Conservation (phyloP, 1,140 invertebrate genomes). For the Drosophila repleta region DNA sequence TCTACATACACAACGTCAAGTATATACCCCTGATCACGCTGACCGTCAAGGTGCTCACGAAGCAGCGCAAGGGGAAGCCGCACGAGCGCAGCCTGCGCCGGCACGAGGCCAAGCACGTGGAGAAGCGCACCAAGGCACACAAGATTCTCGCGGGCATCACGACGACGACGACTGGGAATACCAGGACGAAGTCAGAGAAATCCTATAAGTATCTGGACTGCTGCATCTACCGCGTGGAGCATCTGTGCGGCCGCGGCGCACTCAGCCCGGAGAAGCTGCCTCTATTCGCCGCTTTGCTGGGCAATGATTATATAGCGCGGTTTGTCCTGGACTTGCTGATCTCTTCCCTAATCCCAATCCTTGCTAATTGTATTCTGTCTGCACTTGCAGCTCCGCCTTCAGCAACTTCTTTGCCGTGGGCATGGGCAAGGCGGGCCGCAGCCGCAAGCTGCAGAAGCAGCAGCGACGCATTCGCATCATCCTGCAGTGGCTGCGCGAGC, state of each 20-base stretch:
- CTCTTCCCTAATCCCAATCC: background rate
- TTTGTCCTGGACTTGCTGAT: background rate
- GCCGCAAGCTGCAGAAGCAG: constrained; percentile 85
- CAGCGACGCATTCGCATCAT: constrained; percentile 88
- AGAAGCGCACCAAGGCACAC: constrained; percentile 71
- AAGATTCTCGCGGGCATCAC: constrained; percentile 58
- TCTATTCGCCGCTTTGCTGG: constrained; percentile 91
- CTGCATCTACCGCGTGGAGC: constrained; percentile 89
- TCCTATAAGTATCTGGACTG: constrained; percentile 86
- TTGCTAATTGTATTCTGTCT: background rate
- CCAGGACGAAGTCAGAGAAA: background rate
- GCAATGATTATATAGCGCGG: constrained; percentile 93
- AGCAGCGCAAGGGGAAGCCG: constrained; percentile 29
- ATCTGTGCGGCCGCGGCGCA: constrained; percentile 87
- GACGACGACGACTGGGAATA: background rate
- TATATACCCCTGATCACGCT: constrained; percentile 92
- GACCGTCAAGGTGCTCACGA: constrained; percentile 83
- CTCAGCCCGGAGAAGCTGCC: constrained; percentile 89
- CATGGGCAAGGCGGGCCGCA: constrained; percentile 87
- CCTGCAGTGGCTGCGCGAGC: constrained; percentile 89
- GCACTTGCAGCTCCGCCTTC: constrained; percentile 85
- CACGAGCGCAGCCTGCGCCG: constrained; percentile 34
- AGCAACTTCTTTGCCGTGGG: constrained; percentile 87
- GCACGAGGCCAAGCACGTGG: constrained; percentile 69
- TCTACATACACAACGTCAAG: constrained; percentile 92